Evolutionary conservation across 2,797 vertebrate genomes (phyloP), one percentile per base, ranked within the genome.

Genomic region (Eremophila alpestris): DNA sequence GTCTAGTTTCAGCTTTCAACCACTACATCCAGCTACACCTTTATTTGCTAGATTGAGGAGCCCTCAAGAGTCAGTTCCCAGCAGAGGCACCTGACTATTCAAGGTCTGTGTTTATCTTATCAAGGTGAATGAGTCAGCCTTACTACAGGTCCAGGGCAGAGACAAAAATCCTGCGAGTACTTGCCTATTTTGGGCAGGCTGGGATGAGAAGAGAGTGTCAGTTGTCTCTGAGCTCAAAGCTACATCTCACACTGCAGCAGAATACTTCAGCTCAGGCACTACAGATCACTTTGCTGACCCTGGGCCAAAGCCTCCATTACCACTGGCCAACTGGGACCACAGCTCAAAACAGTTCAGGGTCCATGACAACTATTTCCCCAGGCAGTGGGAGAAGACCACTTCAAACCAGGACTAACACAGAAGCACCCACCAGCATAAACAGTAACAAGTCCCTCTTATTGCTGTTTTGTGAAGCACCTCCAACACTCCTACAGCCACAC

Each of bases 11-110:
- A 68, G 30, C 83, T 94, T 85, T 91, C 79, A 91, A 76, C 94
- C 94, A 96, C 94, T 81, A 88, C 46, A 91, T 81, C 41, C 77
- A 96, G 91, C 90, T 95, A 95, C 95, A 94, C 96, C 95, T 96
- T 94, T 95, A 90, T 94, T 96, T 96, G 70, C 86, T 88, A 89
- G 88, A 91, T 49, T 59, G 85, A 96, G 56, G 77, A 96, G 59
- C 67, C 90, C 90, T 96, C 83, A 79, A 93, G 91, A 96, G 80
- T 69, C 58, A 84, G 85, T 21, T 95, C 90, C 86, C 96, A 95
- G 91, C 59, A 93, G 45, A 87, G 14, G 51, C 60, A 86, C 74
- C 76, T 52, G 36, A 84, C 59, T 88, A 69, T 63, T 86, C 36
- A 76, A 94, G 63, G 74, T 81, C 59, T 70, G 21, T 83, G 76